Base-by-base conservation (phyloP, 2,888 invertebrate species). In the Malthinus flaveolus region DNA sequence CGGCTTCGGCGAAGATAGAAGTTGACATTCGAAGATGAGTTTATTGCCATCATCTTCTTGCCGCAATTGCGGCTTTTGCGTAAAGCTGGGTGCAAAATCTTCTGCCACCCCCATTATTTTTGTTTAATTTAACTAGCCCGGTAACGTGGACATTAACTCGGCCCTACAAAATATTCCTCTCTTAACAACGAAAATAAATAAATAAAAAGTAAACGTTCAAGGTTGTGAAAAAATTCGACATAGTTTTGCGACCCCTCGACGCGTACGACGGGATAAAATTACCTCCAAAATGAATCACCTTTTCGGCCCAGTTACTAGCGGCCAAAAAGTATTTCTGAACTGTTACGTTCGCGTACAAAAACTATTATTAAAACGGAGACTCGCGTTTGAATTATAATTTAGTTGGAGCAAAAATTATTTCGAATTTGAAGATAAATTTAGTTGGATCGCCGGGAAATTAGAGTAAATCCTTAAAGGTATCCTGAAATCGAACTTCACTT, bases 51-150 rank as follows among this genome's bases (percentile, higher is more conserved):
- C 95, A 79, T 95, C 95, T 79, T 97, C 97, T 80, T 97, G 96
- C 70, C 95, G 87, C 73, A 97, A 87, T 81, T 94, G 93, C 68
- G 97, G 97, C 88, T 97, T 97, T 84, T 96, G 95, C 71, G 95
- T 94, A 85, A 97, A 97, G 87, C 95, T 96, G 81, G 97, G 97
- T 83, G 97, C 95, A 84, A 95, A 91, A 82, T 95, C 95, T 82
- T 95, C 95, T 78, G 89, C 86, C 82, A 90, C 89, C 85, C 91
- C 91, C 90, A 91, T 91, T 72, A 75, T 78, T 70, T 69, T 68
- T 68, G 68, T 68, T 69, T 68, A 58, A 66, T 69, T 65, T 47
- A 59, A 66, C 64, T 74, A 75, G 68, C 70, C 73, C 73, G 74
- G 73, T 73, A 74, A 73, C 73, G 74, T 72, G 73, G 74, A 76